Conservation (phyloP, 1,140 invertebrate species). For the Drosophila sucinea region DNA sequence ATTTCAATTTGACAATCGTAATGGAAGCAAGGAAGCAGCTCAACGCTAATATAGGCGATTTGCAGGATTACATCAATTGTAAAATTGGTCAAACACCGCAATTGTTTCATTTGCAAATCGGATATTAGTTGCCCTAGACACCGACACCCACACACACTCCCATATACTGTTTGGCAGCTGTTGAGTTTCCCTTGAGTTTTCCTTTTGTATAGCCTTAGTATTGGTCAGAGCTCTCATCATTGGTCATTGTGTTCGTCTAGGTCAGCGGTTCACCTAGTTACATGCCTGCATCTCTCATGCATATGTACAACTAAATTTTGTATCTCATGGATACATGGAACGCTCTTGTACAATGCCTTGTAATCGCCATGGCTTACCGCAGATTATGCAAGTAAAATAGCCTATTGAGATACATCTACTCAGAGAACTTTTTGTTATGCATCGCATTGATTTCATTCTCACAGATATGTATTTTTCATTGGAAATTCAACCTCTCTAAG, state of each 20-base stretch:
- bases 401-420: slow-evolving; percentile 15
- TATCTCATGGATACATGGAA: slow-evolving; percentile 51
- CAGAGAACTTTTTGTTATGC: slow-evolving; percentile 37
- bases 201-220: slow-evolving; percentile 7
- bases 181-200: slow-evolving; percentile 59
- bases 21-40: slow-evolving; percentile 53
- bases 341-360: slow-evolving; percentile 58
- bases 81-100: slow-evolving; percentile 80
- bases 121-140: slow-evolving; percentile 74
- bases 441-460: slow-evolving; percentile 34
- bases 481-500: slow-evolving; percentile 40
- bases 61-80: slow-evolving; percentile 76
- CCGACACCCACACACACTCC: slow-evolving; percentile 26
- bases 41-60: slow-evolving; percentile 78
- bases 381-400: slow-evolving; percentile 66
- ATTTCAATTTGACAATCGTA: slow-evolving; percentile 72
- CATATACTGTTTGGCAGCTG: slow-evolving; percentile 49
- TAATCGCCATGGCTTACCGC: slow-evolving; percentile 67
- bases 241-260: slow-evolving; percentile 43
- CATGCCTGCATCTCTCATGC: slow-evolving; percentile 35
- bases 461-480: slow-evolving; percentile 22
- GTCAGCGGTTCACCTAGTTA: slow-evolving; percentile 49
- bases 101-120: slow-evolving; percentile 82
- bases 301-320: slow-evolving; percentile 27
- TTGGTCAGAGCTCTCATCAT: slow-evolving; percentile 37